Conservation (phyloP, 2,888 invertebrate species). For the Trissoscelio sp. region DNA sequence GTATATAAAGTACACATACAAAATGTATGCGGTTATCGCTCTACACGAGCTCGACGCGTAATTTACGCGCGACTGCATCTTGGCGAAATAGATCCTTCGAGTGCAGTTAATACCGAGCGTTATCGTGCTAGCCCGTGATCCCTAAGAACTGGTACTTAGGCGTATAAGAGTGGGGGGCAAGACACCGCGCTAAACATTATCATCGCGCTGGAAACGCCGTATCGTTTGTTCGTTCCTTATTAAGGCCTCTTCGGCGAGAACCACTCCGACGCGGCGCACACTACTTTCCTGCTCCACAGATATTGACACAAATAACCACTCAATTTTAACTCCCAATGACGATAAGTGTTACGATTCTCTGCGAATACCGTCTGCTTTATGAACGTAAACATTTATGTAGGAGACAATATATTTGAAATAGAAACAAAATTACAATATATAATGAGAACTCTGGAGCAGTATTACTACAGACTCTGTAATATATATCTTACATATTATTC, state of each 20-base stretch:
- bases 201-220: constrained; percentile 52
- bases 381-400: not conserved
- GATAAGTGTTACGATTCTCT: constrained; percentile 48
- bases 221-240: constrained; percentile 62
- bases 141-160: constrained; percentile 57
- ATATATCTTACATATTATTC: too few relatives aligned
- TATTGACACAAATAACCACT: constrained; percentile 61
- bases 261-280: constrained; percentile 51
- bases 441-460: too few relatives aligned
- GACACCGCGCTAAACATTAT: constrained; percentile 56
- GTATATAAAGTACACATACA: not conserved
- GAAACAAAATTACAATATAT: too few relatives aligned
- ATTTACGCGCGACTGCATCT: constrained; percentile 66
- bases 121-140: constrained; percentile 62
- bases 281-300: constrained; percentile 48
- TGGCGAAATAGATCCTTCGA: constrained; percentile 65
- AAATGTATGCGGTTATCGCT: constrained; percentile 46
- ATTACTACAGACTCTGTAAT: too few relatives aligned
- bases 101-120: constrained; percentile 61
- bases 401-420: too few relatives aligned
- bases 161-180: constrained; percentile 35
- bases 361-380: not conserved
- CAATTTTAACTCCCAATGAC: constrained; percentile 45
- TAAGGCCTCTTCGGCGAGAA: constrained; percentile 60
- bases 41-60: constrained; percentile 51